Conservation (phyloP, 37 sponge, comb jelly and placozoan species). For the Hormiphora californensis region DNA sequence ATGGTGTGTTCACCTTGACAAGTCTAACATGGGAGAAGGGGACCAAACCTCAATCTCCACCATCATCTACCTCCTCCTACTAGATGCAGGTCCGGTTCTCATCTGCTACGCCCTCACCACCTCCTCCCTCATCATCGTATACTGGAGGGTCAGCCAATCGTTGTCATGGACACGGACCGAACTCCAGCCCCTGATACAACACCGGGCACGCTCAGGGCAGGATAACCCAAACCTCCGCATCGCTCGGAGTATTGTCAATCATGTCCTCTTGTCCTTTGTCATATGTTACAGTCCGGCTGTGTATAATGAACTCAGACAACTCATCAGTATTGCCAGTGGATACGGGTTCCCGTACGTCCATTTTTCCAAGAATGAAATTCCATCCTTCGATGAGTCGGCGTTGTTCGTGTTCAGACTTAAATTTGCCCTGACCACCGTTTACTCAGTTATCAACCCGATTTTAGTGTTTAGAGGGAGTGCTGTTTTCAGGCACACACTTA, state of each 20-base stretch:
- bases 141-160: background rate
- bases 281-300: conserved; percentile 37
- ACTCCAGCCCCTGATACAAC: background rate
- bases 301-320: background rate
- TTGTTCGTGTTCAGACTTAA: background rate
- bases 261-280: background rate
- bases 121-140: background rate
- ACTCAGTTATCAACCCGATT: conserved; percentile 27
- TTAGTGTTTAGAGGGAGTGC: conserved; percentile 1
- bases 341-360: background rate
- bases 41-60: background rate
- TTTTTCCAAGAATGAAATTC: background rate
- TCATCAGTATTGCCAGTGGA: background rate
- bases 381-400: background rate
- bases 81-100: background rate
- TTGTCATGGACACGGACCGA: background rate
- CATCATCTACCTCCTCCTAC: background rate
- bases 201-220: background rate
- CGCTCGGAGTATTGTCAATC: background rate
- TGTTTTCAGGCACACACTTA: too few species aligned
- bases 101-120: background rate
- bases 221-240: background rate
- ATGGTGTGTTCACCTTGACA: conserved; percentile 17
- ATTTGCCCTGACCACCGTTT: background rate
- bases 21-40: too few species aligned